Conservation (phyloP, 2,797 vertebrate genomes). For the Bryconaethiops microstoma region DNA sequence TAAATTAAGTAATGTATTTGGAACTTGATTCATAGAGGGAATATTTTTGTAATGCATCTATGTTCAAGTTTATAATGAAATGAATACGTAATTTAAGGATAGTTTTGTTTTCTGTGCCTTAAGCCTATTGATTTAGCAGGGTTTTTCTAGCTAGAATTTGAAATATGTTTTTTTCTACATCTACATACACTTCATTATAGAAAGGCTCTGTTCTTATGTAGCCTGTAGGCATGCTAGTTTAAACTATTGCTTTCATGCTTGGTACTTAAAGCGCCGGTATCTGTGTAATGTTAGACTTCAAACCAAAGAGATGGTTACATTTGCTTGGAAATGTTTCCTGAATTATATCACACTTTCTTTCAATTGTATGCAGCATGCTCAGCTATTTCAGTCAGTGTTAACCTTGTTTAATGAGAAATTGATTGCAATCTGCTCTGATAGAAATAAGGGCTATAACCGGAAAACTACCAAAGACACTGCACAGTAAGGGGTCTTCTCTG, state of each 20-base stretch:
- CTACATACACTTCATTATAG: constrained; percentile 35
- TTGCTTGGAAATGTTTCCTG: constrained; percentile 44
- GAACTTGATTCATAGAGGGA: constrained; percentile 80
- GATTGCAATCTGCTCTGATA: constrained; percentile 12
- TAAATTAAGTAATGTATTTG: constrained; percentile 87
- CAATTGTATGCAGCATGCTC: constrained; percentile 38
- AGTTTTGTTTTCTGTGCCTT: constrained; percentile 70
- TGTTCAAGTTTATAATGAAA: constrained; percentile 78
- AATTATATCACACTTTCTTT: constrained; percentile 32
- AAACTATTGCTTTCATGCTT: constrained; percentile 30
- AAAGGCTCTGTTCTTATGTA: constrained; percentile 29
- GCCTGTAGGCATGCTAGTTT: constrained; percentile 25
- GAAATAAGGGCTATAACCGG: constrained; percentile 41
- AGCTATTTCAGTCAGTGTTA: constrained; percentile 48
- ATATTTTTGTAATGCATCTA: constrained; percentile 83
- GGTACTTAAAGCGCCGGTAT: constrained; percentile 36
- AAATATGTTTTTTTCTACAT: constrained; percentile 33
- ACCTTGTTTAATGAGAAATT: constrained; percentile 28
- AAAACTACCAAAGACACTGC: constrained; percentile 39
- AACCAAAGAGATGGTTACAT: constrained; percentile 47
- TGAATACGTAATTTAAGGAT: constrained; percentile 80
- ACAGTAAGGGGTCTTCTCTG: constrained; percentile 20
- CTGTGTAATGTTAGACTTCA: constrained; percentile 37
- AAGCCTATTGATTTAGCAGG: constrained; percentile 65
- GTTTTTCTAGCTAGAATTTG: constrained; percentile 9